Percentiles rank a stretch among this genome's conserved stretches.
Evolutionary conservation across 2,797 vertebrate genomes (phyloP).

Genomic region (Aeoliscus strigatus): DNA sequence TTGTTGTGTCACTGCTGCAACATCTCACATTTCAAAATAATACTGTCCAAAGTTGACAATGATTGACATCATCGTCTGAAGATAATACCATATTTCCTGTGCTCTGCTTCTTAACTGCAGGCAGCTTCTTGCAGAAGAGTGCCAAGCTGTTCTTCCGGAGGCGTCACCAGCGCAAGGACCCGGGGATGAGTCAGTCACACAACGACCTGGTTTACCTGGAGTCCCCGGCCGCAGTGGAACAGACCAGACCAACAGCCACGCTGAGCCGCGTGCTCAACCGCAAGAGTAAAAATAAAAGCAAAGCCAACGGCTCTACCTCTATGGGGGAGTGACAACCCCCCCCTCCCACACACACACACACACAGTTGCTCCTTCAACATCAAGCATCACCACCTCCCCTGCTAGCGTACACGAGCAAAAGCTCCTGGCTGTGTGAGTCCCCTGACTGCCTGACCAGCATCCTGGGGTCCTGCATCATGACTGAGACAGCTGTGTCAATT

Average conservation of each 20-base stretch:
- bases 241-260: constrained; percentile 79
- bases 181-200: constrained; percentile 96
- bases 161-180: constrained; percentile 90
- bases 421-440: constrained; percentile 23
- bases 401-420: constrained; percentile 36
- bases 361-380: constrained; percentile 20
- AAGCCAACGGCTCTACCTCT: constrained; percentile 77
- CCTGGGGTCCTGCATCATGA: constrained; percentile 32
- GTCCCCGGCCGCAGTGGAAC: constrained; percentile 74
- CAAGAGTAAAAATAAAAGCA: constrained; percentile 82
- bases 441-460: constrained; percentile 18
- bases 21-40: no score
- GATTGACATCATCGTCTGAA: neutral
- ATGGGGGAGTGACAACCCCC: constrained; percentile 61
- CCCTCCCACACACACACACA: neutral
- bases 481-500: constrained; percentile 31
- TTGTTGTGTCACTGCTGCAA: constrained; percentile 17
- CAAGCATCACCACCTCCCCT: constrained; percentile 35
- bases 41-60: no score
- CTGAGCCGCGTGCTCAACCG: constrained; percentile 83
- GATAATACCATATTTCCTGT: neutral
- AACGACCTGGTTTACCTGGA: constrained; percentile 93
- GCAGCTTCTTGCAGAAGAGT: constrained; percentile 86
- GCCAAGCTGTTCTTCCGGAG: constrained; percentile 94
- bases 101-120: constrained; percentile 59